A percentile compares a stretch with the other conserved stretches of the same genome.
phyloP scores from a whole-genome alignment of 2,797 vertebrate genomes.

The Silurus lanzhouensis region DNA sequence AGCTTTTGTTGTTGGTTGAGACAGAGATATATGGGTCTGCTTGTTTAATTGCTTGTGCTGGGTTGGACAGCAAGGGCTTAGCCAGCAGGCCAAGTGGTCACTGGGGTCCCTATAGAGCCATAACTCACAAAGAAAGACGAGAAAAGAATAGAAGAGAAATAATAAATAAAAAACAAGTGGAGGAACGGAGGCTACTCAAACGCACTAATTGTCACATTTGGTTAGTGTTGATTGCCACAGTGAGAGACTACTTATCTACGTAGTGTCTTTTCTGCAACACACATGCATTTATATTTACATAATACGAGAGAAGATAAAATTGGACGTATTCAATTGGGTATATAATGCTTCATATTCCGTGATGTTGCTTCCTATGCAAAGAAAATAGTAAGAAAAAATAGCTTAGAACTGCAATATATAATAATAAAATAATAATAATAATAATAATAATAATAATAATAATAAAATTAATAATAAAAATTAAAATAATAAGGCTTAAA shows the following conservation, averaged over 20 bases:
- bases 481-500: too few relatives aligned
- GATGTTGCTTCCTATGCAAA: too few relatives aligned
- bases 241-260: conserved; percentile 48
- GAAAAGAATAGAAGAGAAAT: conserved; percentile 3
- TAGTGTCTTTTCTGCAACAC: conserved; percentile 26
- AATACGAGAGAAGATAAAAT: too few relatives aligned
- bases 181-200: conserved; percentile 57
- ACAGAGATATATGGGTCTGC: conserved; percentile 30
- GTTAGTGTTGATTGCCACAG: conserved; percentile 71
- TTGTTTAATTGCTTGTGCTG: conserved; percentile 39
- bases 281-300: neutral
- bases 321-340: too few relatives aligned
- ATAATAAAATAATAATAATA: too few relatives aligned
- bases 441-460: too few relatives aligned
- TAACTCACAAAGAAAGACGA: conserved; percentile 43
- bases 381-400: too few relatives aligned
- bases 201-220: conserved; percentile 68
- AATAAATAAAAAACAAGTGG: neutral
- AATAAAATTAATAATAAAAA: too few relatives aligned
- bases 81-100: conserved; percentile 41
- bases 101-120: conserved; percentile 32
- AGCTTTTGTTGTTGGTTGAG: conserved; percentile 12
- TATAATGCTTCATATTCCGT: too few relatives aligned
- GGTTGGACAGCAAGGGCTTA: conserved; percentile 14
- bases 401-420: too few relatives aligned